Evolutionary conservation across 2,888 invertebrate genomes (phyloP).

Genomic region (Diplazon laetatorius): DNA sequence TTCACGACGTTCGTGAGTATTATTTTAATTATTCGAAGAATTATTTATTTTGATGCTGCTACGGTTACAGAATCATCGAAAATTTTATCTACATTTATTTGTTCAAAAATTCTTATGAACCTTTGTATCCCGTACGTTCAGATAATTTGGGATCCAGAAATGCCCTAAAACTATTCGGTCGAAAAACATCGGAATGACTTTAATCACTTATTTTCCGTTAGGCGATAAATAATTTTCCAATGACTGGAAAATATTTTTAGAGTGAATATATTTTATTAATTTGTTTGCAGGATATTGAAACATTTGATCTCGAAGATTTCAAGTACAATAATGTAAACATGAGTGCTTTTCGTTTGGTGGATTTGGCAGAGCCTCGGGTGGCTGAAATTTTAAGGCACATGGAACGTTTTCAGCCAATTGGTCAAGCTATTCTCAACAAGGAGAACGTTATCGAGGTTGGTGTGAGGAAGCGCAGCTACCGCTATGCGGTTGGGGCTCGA

Average conservation of each 20-base stretch:
- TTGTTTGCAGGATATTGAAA: constrained; percentile 89
- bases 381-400: constrained; percentile 91
- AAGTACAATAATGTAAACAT: constrained; percentile 97
- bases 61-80: too few relatives aligned
- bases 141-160: too few relatives aligned
- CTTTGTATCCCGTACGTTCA: too few relatives aligned
- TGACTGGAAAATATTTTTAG: too few relatives aligned
- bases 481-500: too few relatives aligned
- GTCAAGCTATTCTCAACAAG: constrained; percentile 89
- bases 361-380: constrained; percentile 90
- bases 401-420: constrained; percentile 94
- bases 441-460: constrained; percentile 87
- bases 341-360: constrained; percentile 95
- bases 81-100: too few relatives aligned
- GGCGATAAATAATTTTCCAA: too few relatives aligned
- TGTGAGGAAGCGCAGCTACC: constrained; percentile 58
- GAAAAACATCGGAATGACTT: too few relatives aligned
- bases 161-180: too few relatives aligned
- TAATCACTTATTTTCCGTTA: too few relatives aligned
- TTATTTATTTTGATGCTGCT: too few relatives aligned
- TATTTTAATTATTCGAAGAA: neutral
- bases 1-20: constrained; percentile 96
- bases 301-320: constrained; percentile 94
- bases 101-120: too few relatives aligned
- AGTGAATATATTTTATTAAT: neutral